phyloP scores from a whole-genome alignment of 2,797 vertebrate genomes.

The Lophotriccus pileatus region DNA sequence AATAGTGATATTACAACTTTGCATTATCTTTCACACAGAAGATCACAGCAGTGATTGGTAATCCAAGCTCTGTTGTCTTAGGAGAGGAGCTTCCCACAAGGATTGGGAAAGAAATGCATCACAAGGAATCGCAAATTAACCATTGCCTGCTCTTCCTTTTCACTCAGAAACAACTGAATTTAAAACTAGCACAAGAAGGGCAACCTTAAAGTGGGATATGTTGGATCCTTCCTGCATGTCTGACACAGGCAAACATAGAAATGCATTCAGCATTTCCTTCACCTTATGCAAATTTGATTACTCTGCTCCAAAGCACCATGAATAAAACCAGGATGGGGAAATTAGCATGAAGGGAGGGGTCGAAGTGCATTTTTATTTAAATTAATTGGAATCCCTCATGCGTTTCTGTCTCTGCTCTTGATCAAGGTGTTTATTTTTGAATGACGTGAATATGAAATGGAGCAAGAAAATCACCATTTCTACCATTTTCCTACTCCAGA shows the following conservation, averaged over 20 bases:
- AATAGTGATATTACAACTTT: slow-evolving; percentile 36
- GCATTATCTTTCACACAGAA: slow-evolving; percentile 34
- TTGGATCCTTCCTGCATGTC: neutral
- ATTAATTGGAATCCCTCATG: neutral
- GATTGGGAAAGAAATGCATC: neutral
- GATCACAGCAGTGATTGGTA: slow-evolving; percentile 5
- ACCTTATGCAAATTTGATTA: slow-evolving; percentile 41
- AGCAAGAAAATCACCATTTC: neutral
- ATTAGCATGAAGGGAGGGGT: neutral
- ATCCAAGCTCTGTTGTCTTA: neutral
- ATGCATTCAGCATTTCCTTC: slow-evolving; percentile 17
- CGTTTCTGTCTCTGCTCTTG: neutral
- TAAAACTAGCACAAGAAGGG: neutral
- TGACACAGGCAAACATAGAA: neutral
- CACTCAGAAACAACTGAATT: neutral
- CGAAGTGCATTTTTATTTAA: slow-evolving; percentile 41
- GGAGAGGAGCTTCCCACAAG: neutral
- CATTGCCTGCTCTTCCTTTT: neutral
- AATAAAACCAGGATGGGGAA: neutral
- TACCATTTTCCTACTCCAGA: neutral
- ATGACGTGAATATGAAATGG: neutral
- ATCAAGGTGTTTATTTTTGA: slow-evolving; percentile 31
- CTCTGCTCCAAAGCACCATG: neutral
- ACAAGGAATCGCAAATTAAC: neutral
- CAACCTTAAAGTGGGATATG: neutral